These are phyloP conservation scores for Lithophane leautieri DNA, from an alignment of 2,888 invertebrate species.

Conservation along the genomic window DNA sequence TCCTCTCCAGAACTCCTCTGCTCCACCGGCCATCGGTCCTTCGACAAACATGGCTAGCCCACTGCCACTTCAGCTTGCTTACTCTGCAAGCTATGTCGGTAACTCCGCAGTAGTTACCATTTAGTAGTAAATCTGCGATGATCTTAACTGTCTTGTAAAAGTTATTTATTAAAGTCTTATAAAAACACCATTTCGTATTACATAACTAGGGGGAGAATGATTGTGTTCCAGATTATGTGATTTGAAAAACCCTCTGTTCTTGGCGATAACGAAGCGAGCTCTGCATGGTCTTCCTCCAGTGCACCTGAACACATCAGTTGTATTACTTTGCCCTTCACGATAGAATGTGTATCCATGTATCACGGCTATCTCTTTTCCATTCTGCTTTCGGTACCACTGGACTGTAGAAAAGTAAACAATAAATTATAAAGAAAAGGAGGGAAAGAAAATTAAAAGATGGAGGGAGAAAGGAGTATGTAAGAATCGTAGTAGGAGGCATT, in stretches of 20 bases:
- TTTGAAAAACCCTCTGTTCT: constrained; percentile 19
- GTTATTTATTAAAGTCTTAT: neutral
- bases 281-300: constrained; percentile 26
- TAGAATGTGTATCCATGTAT: constrained; percentile 73
- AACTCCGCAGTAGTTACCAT: neutral
- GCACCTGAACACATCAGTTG: constrained; percentile 33
- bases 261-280: constrained; percentile 38
- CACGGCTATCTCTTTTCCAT: constrained; percentile 69
- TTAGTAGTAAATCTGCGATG: neutral
- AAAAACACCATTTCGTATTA: constrained; percentile 30
- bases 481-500: no score
- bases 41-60: no score
- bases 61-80: no score
- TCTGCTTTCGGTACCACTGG: constrained; percentile 52
- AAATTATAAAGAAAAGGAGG: neutral
- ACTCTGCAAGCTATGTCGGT: no score
- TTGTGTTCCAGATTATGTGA: constrained; percentile 21
- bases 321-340: constrained; percentile 18
- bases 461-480: no score
- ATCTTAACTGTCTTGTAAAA: no score
- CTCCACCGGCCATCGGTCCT: no score
- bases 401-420: constrained; percentile 36
- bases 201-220: constrained; percentile 25
- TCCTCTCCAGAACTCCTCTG: no score
- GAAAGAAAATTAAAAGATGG: neutral